Evolutionary conservation across 2,888 invertebrate species (phyloP).

Genomic region (Agrotis ipsilon): DNA sequence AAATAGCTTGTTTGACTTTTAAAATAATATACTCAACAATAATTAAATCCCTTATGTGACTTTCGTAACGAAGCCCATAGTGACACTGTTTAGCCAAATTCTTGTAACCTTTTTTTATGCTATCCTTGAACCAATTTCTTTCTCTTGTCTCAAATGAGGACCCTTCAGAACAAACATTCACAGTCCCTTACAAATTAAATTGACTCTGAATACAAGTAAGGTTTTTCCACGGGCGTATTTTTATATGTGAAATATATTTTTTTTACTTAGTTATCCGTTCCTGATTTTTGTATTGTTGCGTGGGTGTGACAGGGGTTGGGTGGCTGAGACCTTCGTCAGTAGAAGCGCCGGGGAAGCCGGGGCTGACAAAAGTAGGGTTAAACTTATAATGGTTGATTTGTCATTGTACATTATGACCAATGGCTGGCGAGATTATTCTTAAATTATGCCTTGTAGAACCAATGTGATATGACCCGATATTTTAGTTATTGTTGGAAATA

Average conservation of each 20-base stretch:
- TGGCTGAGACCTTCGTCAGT: not conserved
- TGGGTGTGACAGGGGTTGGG: slow-evolving; percentile 71
- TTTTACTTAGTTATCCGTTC: slow-evolving; percentile 58
- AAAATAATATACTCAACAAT: not conserved
- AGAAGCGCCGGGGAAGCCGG: not conserved
- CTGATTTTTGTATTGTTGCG: slow-evolving; percentile 65
- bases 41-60: not conserved
- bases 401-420: not conserved
- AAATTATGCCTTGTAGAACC: too few relatives aligned
- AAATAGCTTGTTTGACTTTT: not conserved
- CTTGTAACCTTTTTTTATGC: slow-evolving; percentile 12
- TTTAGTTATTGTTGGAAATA: too few relatives aligned
- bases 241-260: slow-evolving; percentile 43
- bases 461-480: too few relatives aligned
- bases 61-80: too few relatives aligned
- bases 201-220: not conserved
- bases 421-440: not conserved
- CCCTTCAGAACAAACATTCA: not conserved
- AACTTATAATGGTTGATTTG: not conserved
- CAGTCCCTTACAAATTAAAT: slow-evolving; percentile 19
- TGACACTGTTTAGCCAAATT: not conserved
- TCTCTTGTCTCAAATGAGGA: not conserved
- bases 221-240: not conserved
- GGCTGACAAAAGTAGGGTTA: not conserved
- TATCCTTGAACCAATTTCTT: not conserved